Evolutionary conservation across 2,113 vertebrate genomes (phyloP), one percentile per base, ranked within the genome.

Genomic region (Hypocryptadius cinnamomeus): DNA sequence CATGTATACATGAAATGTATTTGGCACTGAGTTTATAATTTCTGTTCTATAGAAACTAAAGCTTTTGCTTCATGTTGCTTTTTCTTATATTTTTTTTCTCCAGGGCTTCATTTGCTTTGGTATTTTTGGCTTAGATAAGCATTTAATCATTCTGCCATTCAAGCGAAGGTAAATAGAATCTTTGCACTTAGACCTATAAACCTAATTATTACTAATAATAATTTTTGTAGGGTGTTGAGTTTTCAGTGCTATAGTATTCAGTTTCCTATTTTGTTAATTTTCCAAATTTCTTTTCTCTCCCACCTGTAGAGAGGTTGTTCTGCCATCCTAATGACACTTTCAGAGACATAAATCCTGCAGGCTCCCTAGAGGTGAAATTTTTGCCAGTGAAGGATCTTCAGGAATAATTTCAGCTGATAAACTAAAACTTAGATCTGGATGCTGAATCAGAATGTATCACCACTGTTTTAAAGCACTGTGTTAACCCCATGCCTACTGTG

Each of bases 101-200:
- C 94, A 99, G 99, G 99, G 99, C 78, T 98, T 99, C 89, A 98
- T 99, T 96, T 99, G 98, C 50, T 99, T 99, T 96, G 98, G 98
- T 86, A 98, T 99, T 95, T 99, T 99, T 97, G 99, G 99, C 39
- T 96, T 99, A 95, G 99, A 99, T 96, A 99, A 99, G 91, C 98
- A 99, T 97, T 97, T 99, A 95, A 99, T 99, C 80, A 98, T 99
- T 87, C 93, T 99, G n/a, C 99, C 99, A n/a, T 97, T 99, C 98
- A 99, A 99, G 64, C 98, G 98, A 96, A 99, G 98, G 99, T 99
- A 98, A 97, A 85, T 47, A 95, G 53, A 91, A 42, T 95, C 79
- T 96, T 85, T 77, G 91, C 54, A 74, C 77, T 74, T 88, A 35
- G 33, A 4, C 42, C 24, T 92, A 44, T 31, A 56, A 93, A 80